Conservation (phyloP, 2,888 invertebrate species). For the Catocala sponsa region DNA sequence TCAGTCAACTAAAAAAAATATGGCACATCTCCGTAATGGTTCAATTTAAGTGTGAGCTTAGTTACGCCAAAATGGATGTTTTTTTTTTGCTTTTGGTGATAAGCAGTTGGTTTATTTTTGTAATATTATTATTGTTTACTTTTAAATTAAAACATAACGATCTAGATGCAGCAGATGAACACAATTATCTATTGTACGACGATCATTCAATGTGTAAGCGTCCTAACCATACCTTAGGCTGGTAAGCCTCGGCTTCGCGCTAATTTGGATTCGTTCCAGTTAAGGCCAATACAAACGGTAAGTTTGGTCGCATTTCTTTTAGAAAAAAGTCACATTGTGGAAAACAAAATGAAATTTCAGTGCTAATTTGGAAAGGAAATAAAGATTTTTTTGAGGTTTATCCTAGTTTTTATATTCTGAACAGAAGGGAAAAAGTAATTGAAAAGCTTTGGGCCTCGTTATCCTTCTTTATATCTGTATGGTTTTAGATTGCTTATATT, state of each 20-base stretch:
- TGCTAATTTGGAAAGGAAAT: conserved; percentile 27
- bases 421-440: no score
- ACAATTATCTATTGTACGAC: conserved; percentile 5
- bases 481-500: no score
- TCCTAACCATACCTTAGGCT: conserved; percentile 41
- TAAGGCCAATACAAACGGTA: conserved; percentile 40
- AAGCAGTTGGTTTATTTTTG: no score
- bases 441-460: neutral
- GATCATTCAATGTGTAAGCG: conserved; percentile 12
- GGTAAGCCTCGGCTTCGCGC: conserved; percentile 38
- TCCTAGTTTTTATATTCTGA: neutral
- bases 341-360: conserved; percentile 20
- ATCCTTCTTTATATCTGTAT: neutral
- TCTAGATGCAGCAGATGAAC: neutral
- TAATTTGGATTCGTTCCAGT: conserved; percentile 52
- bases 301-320: conserved; percentile 15
- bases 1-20: no score
- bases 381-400: conserved; percentile 24
- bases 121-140: no score
- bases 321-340: conserved; percentile 18
- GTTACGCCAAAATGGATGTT: no score
- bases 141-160: no score
- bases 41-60: no score
- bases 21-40: no score
- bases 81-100: no score